These are phyloP conservation scores for Paralichthys olivaceus DNA, from an alignment of 2,113 vertebrate species.

Conservation along the genomic window DNA sequence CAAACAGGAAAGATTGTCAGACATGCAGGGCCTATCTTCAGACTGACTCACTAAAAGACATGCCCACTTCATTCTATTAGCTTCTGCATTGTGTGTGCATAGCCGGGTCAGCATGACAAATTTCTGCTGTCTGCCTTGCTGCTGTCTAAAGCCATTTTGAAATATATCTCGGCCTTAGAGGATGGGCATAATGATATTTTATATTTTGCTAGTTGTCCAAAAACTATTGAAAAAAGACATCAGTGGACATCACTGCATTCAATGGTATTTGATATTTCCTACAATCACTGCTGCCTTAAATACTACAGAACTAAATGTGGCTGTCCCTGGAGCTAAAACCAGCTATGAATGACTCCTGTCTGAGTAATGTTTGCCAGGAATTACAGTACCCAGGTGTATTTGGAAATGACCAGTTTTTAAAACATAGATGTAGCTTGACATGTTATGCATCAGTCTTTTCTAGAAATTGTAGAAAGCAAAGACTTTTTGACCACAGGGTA, in stretches of 20 bases:
- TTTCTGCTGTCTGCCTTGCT: neutral
- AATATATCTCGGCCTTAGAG: neutral
- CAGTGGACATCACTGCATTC: neutral
- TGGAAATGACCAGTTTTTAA: neutral
- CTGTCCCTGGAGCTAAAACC: no score
- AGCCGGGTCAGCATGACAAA: neutral
- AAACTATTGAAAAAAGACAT: neutral
- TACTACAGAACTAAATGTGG: no score
- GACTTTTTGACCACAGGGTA: neutral
- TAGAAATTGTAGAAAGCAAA: no score
- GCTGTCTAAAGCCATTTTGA: neutral
- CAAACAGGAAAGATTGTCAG: neutral
- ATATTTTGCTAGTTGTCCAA: neutral
- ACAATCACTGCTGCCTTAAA: neutral
- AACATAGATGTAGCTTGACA: neutral
- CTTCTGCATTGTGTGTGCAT: constrained; percentile 1
- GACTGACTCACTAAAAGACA: constrained; percentile 10
- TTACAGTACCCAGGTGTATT: neutral
- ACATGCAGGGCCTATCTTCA: neutral
- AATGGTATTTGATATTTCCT: neutral
- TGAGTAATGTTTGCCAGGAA: neutral
- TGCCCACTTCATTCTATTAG: neutral
- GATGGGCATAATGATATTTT: no score
- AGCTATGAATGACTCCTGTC: neutral
- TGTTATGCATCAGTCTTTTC: neutral